phyloP scores from a whole-genome alignment of 2,113 vertebrate genomes.

The Lonchura striata region DNA sequence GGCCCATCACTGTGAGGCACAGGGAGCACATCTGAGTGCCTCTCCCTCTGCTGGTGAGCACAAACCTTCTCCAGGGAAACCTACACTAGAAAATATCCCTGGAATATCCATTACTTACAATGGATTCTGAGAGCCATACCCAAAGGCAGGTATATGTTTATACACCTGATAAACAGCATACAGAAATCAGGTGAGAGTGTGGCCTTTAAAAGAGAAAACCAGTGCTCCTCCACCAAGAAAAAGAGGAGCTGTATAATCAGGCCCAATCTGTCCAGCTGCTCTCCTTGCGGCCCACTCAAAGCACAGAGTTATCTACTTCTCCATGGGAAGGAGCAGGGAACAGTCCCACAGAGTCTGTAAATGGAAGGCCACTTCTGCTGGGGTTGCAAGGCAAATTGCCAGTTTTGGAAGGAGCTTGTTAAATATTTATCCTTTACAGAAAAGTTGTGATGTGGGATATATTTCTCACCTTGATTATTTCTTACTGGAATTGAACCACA shows the following conservation, averaged over 20 bases:
- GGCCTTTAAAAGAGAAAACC: background rate
- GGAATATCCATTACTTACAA: background rate
- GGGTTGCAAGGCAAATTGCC: background rate
- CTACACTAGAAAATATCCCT: background rate
- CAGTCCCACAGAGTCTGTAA: background rate
- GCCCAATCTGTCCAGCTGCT: background rate
- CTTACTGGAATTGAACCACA: background rate
- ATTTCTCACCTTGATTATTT: background rate
- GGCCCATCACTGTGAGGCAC: background rate
- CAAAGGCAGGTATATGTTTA: background rate
- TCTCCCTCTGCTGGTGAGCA: background rate
- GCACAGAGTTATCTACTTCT: background rate
- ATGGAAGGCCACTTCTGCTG: background rate
- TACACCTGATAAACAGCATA: background rate
- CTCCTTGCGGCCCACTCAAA: background rate
- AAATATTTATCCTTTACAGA: background rate
- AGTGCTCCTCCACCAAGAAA: background rate
- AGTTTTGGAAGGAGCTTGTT: background rate
- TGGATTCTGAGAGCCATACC: background rate
- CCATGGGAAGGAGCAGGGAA: accelerated
- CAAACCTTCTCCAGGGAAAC: background rate
- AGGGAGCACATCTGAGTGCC: background rate
- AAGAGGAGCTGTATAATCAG: background rate
- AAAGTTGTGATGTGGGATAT: background rate
- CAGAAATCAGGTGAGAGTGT: background rate